phyloP scores from a whole-genome alignment of 37 sponge, comb jelly and placozoan genomes.

The Corticium candelabrum region DNA sequence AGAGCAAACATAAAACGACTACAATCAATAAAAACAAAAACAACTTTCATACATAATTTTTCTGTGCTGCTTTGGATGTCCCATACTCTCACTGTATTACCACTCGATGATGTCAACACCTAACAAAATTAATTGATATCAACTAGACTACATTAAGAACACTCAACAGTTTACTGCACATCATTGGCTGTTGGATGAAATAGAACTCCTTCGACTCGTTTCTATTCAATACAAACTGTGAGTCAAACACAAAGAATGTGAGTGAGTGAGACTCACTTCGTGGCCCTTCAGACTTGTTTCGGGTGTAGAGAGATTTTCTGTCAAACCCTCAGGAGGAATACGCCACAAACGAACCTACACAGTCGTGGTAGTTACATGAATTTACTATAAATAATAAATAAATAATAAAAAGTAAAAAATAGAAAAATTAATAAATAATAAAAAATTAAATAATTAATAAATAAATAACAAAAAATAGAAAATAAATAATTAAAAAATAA shows the following conservation, averaged over 20 bases:
- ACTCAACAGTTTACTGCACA: conserved; percentile 12
- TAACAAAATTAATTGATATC: neutral
- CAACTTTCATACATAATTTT: conserved; percentile 32
- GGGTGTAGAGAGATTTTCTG: conserved; percentile 20
- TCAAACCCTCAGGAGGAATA: conserved; percentile 34
- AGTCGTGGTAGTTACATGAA: too few relatives aligned
- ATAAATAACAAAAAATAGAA: neutral
- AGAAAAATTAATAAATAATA: too few relatives aligned
- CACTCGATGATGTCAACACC: conserved; percentile 32
- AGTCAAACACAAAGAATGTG: too few relatives aligned
- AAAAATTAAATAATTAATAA: neutral
- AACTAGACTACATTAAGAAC: neutral
- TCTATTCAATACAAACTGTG: conserved; percentile 16
- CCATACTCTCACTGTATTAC: conserved; percentile 40
- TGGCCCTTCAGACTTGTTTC: neutral
- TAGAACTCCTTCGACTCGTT: conserved; percentile 35
- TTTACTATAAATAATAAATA: too few relatives aligned
- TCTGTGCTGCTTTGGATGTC: conserved; percentile 29
- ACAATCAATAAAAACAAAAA: too few relatives aligned
- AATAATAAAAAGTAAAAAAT: too few relatives aligned
- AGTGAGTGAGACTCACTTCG: neutral
- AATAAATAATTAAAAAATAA: neutral
- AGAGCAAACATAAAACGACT: too few relatives aligned
- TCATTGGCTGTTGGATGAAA: conserved; percentile 73
- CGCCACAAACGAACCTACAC: conserved; percentile 63